Percentiles rank a stretch among this genome's conserved stretches.
phyloP scores from a whole-genome alignment of 1,140 invertebrate species.

The Neotoxoptera formosana region DNA sequence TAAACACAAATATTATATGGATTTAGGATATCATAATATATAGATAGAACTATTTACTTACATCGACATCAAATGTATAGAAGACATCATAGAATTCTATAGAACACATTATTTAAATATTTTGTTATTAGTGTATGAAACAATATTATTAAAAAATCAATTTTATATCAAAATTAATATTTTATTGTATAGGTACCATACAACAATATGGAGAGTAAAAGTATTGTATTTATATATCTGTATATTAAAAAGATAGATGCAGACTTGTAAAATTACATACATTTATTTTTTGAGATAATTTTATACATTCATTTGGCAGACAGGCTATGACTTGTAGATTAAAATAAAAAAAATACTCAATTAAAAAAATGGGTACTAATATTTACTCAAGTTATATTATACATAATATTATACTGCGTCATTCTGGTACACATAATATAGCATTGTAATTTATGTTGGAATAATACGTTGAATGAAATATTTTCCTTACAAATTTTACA shows the following conservation, averaged over 20 bases:
- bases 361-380: too few relatives aligned
- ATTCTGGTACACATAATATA: neutral
- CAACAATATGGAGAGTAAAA: neutral
- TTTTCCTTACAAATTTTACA: neutral
- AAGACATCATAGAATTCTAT: neutral
- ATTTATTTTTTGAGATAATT: neutral
- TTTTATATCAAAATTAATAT: neutral
- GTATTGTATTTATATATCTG: neutral
- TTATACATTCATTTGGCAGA: neutral
- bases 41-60: neutral
- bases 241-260: neutral
- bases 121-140: neutral
- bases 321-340: neutral
- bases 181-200: neutral
- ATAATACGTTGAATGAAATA: neutral
- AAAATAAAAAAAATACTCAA: neutral
- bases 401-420: too few relatives aligned
- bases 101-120: neutral
- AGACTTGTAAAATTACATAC: neutral
- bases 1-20: neutral
- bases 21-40: neutral
- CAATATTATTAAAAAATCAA: neutral
- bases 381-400: neutral
- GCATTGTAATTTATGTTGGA: neutral
- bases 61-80: neutral